These are phyloP conservation scores for Penaeus japonicus DNA, from an alignment of 1,140 invertebrate species.

Conservation along the genomic window DNA sequence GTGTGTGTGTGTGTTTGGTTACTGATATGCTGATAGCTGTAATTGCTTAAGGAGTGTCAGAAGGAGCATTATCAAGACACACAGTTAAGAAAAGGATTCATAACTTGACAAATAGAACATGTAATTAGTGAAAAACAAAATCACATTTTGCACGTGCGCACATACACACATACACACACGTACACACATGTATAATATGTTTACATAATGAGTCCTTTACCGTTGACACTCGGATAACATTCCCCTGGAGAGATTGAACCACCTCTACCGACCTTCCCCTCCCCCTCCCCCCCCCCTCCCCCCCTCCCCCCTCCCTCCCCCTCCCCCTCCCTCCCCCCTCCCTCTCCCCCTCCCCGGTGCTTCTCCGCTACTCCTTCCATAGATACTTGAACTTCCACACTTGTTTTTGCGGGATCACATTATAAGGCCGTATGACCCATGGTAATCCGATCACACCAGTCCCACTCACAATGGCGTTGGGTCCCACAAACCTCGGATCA, in stretches of 20 bases:
- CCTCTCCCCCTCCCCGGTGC: not conserved
- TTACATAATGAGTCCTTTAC: not conserved
- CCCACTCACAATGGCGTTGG: not conserved
- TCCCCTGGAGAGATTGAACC: not conserved
- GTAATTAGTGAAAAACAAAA: too few species aligned
- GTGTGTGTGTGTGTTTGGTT: too few species aligned
- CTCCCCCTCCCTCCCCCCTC: not conserved
- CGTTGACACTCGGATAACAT: not conserved
- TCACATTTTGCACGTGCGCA: not conserved
- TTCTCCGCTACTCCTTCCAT: not conserved
- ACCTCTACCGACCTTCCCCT: not conserved
- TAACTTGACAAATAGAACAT: too few species aligned
- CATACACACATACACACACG: not conserved
- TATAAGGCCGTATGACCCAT: not conserved
- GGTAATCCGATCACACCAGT: not conserved
- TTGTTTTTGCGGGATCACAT: not conserved
- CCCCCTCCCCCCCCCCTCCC: not conserved
- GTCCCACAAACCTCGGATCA: not conserved
- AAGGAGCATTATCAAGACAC: too few species aligned
- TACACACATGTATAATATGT: not conserved
- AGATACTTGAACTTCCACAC: not conserved
- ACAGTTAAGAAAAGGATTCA: too few species aligned
- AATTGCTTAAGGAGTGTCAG: too few species aligned
- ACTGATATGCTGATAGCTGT: too few species aligned
- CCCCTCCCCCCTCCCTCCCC: not conserved